Percentiles rank a stretch among this genome's conserved stretches.
These are phyloP conservation scores for Meiosimyza platycephala DNA, from an alignment of 2,888 invertebrate genomes.

Conservation along the genomic window DNA sequence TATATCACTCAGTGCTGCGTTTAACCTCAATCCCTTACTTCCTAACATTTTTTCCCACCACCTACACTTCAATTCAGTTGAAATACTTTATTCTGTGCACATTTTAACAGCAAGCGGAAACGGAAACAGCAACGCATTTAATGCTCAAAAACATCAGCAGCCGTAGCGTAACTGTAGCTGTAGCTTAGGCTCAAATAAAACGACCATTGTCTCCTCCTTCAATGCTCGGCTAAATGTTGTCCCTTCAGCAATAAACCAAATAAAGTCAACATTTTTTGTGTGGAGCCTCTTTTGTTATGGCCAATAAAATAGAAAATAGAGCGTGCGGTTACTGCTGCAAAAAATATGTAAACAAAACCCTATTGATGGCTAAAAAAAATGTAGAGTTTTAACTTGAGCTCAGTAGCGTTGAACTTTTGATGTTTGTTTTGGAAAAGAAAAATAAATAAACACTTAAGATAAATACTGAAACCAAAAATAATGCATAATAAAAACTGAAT, in stretches of 20 bases:
- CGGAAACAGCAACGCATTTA: neutral
- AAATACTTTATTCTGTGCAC: neutral
- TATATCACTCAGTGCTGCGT: constrained; percentile 9
- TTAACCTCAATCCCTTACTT: neutral
- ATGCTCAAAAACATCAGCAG: neutral
- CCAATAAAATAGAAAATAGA: constrained; percentile 17
- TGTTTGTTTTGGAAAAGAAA: neutral
- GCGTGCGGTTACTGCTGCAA: constrained; percentile 1
- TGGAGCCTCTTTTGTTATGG: constrained; percentile 19
- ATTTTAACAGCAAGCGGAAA: neutral
- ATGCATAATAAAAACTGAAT: neutral
- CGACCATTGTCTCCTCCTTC: neutral
- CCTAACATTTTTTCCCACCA: neutral
- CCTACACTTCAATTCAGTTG: too few relatives aligned
- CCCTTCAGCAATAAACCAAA: constrained; percentile 30
- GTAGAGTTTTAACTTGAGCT: neutral
- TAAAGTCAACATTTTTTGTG: constrained; percentile 28
- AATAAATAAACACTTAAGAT: neutral
- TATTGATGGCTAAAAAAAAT: neutral
- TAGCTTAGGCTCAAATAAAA: neutral
- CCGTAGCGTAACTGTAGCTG: neutral
- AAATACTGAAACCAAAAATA: neutral
- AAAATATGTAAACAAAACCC: neutral
- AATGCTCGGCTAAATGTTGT: constrained; percentile 37
- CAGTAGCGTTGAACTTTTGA: neutral